phyloP scores from a whole-genome alignment of 1,140 invertebrate genomes.

The Cotesia glomerata region DNA sequence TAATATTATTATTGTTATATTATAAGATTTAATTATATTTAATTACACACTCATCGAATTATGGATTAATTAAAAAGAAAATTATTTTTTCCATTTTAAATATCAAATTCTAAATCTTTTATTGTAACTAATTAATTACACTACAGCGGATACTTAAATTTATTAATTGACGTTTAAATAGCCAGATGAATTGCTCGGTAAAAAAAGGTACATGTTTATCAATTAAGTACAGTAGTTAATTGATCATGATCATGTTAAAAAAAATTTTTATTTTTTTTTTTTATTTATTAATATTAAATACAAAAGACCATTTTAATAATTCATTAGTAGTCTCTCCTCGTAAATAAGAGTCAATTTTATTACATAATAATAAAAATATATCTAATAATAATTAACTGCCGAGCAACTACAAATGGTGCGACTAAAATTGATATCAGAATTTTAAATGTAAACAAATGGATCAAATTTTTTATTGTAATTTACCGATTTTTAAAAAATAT shows the following conservation, averaged over 20 bases:
- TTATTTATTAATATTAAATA: neutral
- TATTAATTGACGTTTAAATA: neutral
- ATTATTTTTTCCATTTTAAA: too few relatives aligned
- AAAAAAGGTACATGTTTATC: neutral
- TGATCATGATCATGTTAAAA: neutral
- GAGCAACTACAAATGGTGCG: constrained; percentile 7
- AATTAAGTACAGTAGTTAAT: too few relatives aligned
- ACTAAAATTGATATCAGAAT: neutral
- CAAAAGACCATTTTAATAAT: constrained; percentile 24
- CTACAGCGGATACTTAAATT: neutral
- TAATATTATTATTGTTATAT: too few relatives aligned
- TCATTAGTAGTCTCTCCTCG: constrained; percentile 4
- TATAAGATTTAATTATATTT: too few relatives aligned
- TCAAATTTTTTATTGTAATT: too few relatives aligned
- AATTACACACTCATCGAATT: too few relatives aligned
- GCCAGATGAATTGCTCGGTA: constrained; percentile 4
- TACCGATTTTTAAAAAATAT: neutral
- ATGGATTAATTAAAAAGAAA: too few relatives aligned
- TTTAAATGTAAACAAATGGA: neutral
- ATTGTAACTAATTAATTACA: neutral
- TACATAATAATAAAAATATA: too few relatives aligned
- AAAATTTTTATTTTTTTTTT: constrained; percentile 4
- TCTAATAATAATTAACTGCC: neutral
- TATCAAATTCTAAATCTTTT: neutral
- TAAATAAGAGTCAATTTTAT: constrained; percentile 20